Conservation (phyloP, 2,888 invertebrate species). For the Eremobia ochroleuca region DNA sequence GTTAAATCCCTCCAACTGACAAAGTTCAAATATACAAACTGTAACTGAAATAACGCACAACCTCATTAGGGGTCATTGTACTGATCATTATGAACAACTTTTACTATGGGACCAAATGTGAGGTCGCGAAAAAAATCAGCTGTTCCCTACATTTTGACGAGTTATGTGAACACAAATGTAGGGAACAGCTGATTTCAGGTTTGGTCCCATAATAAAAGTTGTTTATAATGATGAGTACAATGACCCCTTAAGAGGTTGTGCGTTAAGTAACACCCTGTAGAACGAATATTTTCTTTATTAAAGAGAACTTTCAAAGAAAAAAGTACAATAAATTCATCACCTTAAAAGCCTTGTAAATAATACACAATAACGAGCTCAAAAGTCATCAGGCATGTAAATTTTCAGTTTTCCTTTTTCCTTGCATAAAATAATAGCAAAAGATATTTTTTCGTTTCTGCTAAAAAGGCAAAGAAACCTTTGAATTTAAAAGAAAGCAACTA, state of each 20-base stretch:
- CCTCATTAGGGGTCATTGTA: too few species aligned
- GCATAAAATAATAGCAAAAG: conserved; percentile 1
- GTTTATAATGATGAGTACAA: too few species aligned
- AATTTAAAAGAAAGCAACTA: conserved; percentile 21
- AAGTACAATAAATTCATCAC: conserved; percentile 2
- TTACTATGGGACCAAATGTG: too few species aligned
- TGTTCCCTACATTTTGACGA: too few species aligned
- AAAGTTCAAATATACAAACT: background rate
- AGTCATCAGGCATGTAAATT: background rate
- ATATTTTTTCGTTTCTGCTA: background rate
- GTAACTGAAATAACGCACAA: too few species aligned
- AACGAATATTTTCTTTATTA: background rate
- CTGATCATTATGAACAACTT: too few species aligned
- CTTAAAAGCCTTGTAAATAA: conserved; percentile 19
- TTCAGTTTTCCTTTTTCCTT: background rate
- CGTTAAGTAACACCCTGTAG: too few species aligned
- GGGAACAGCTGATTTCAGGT: too few species aligned
- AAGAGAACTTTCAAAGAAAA: background rate
- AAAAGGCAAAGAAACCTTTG: background rate
- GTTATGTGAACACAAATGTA: too few species aligned
- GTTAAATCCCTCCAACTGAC: background rate
- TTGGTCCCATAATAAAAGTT: too few species aligned
- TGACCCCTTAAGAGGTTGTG: too few species aligned
- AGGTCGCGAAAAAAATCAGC: too few species aligned
- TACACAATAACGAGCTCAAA: conserved; percentile 1